phyloP scores from a whole-genome alignment of 2,797 vertebrate genomes.

The Morelia viridis region DNA sequence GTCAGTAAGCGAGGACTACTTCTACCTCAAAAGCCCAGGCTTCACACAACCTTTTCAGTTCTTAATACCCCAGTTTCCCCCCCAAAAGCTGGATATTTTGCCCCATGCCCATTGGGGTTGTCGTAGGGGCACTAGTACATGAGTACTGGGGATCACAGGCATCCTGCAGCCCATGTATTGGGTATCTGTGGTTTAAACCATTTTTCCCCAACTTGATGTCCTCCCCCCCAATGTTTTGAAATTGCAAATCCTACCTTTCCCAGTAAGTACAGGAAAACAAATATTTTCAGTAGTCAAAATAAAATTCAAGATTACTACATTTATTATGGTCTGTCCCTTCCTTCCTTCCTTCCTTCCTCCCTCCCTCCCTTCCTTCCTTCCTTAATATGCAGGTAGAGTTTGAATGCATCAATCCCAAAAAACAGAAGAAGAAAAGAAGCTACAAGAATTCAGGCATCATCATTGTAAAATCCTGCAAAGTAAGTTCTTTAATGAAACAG shows the following conservation, averaged over 20 bases:
- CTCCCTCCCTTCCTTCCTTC: neutral
- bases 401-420: constrained; percentile 99
- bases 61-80: neutral
- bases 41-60: neutral
- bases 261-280: neutral
- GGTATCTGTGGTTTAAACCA: neutral
- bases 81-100: neutral
- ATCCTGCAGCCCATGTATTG: neutral
- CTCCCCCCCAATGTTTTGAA: neutral
- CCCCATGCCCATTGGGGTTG: neutral
- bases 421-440: constrained; percentile 96
- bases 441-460: constrained; percentile 97
- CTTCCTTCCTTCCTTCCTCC: neutral
- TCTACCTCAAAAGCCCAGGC: neutral
- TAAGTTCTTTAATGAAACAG: constrained; percentile 52
- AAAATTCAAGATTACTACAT: neutral
- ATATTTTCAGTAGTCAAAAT: neutral
- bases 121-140: neutral
- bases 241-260: neutral
- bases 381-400: constrained; percentile 84
- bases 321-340: neutral
- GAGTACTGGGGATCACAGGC: neutral
- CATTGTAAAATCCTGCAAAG: constrained; percentile 91
- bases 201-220: neutral
- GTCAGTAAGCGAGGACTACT: neutral